These are phyloP conservation scores for Connochaetes taurinus DNA, from an alignment of 2,113 vertebrate species.

Conservation along the genomic window DNA sequence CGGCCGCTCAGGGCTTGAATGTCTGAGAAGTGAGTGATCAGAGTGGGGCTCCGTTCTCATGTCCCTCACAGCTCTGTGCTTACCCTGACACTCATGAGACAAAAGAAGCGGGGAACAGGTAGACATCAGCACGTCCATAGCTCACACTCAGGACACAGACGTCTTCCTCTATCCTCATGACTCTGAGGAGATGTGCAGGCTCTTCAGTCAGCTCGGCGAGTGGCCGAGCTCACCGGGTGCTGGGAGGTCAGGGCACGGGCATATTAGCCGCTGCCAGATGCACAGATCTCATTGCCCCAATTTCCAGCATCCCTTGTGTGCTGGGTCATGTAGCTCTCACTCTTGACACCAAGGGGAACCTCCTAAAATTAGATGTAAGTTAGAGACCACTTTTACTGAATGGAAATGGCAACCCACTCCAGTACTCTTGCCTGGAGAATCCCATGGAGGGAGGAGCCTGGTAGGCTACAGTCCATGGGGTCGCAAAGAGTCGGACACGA, in stretches of 20 bases:
- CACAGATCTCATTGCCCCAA: not conserved
- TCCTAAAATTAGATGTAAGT: not conserved
- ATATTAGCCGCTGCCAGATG: not conserved
- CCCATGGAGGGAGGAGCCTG: too few species aligned
- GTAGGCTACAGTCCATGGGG: too few species aligned
- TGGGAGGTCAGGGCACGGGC: not conserved
- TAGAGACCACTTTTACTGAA: not conserved
- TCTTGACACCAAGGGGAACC: not conserved
- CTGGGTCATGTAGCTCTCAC: not conserved
- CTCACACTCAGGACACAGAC: too few species aligned
- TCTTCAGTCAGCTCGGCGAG: rapidly evolving
- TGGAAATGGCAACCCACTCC: not conserved
- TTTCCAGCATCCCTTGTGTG: not conserved
- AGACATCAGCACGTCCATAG: not conserved
- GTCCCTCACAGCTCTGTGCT: not conserved
- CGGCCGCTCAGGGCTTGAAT: rapidly evolving
- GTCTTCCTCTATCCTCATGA: not conserved
- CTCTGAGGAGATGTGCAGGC: not conserved
- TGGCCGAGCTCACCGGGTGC: not conserved
- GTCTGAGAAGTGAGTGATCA: not conserved
- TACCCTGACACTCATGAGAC: not conserved
- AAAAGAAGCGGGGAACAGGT: not conserved
- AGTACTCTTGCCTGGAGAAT: too few species aligned
- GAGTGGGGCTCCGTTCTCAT: rapidly evolving
- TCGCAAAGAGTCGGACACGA: too few species aligned